Evolutionary conservation across 2,888 invertebrate genomes (phyloP).

Genomic region (Lycaena phlaeas): DNA sequence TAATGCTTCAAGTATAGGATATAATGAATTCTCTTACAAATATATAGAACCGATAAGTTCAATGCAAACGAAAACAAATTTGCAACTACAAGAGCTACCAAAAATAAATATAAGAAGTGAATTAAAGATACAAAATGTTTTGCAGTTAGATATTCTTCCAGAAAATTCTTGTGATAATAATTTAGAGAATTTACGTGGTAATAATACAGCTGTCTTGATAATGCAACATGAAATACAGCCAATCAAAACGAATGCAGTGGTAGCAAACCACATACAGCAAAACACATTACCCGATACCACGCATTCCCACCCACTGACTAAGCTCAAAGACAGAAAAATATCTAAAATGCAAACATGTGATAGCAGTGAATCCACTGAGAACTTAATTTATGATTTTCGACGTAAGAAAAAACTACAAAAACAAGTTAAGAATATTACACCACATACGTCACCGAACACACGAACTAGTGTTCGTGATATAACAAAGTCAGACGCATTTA

Average conservation of each 20-base stretch:
- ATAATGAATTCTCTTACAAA: conserved; percentile 46
- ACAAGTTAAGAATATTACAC: conserved; percentile 28
- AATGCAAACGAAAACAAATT: conserved; percentile 24
- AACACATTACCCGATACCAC: conserved; percentile 5
- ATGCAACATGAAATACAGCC: conserved; percentile 30
- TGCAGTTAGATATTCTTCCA: conserved; percentile 63
- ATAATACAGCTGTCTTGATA: conserved; percentile 44
- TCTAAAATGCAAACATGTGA: conserved; percentile 49
- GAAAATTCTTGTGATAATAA: conserved; percentile 26
- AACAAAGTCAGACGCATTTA: conserved; percentile 11
- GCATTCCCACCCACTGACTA: conserved; percentile 9
- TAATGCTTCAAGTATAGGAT: conserved; percentile 31
- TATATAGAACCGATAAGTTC: conserved; percentile 34
- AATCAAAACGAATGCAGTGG: conserved; percentile 5
- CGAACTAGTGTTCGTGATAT: not conserved
- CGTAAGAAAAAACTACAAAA: conserved; percentile 16
- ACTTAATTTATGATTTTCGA: conserved; percentile 35
- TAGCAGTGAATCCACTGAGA: conserved; percentile 49
- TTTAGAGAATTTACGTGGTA: conserved; percentile 22
- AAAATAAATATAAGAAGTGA: conserved; percentile 65
- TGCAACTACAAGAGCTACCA: conserved; percentile 63
- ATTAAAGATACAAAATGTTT: conserved; percentile 61
- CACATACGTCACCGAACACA: conserved; percentile 15
- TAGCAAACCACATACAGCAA: conserved; percentile 12
- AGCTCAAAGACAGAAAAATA: conserved; percentile 30